Evolutionary conservation across 2,888 invertebrate genomes (phyloP).

Genomic region (Leucophenga maculata): DNA sequence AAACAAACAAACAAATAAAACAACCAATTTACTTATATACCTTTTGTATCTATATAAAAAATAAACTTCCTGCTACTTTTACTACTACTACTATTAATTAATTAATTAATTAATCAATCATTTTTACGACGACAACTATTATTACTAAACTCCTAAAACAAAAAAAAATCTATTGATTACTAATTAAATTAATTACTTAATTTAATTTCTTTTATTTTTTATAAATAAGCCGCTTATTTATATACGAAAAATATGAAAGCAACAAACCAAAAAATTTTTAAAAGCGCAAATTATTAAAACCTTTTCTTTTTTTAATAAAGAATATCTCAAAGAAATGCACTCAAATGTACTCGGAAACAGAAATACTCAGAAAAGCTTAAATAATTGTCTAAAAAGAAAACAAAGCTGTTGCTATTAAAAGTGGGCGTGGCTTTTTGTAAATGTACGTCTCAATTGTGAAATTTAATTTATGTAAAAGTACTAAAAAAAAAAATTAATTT

Average conservation of each 20-base stretch:
- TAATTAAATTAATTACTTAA: conserved; percentile 21
- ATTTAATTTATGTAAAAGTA: not conserved
- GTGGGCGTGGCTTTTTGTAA: not conserved
- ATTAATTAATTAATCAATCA: not conserved
- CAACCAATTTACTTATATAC: conserved; percentile 17
- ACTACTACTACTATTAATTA: not conserved
- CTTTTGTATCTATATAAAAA: conserved; percentile 4
- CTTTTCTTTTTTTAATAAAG: not conserved
- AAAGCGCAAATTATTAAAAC: not conserved
- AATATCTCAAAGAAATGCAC: conserved; percentile 6
- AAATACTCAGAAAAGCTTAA: conserved; percentile 7
- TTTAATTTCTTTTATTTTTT: not conserved
- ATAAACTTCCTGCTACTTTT: conserved; percentile 5
- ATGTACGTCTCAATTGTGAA: not conserved
- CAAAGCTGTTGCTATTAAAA: not conserved
- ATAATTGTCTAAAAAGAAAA: not conserved
- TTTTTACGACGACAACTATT: not conserved
- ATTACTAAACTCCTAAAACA: not conserved
- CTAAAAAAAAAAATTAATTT: not conserved
- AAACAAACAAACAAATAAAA: not conserved
- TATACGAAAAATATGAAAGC: not conserved
- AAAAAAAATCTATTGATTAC: conserved; percentile 14
- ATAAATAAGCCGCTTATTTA: conserved; percentile 6
- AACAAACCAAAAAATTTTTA: not conserved
- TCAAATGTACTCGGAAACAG: not conserved